Conservation (phyloP, 1,140 invertebrate species). For the Myzus persicae region DNA sequence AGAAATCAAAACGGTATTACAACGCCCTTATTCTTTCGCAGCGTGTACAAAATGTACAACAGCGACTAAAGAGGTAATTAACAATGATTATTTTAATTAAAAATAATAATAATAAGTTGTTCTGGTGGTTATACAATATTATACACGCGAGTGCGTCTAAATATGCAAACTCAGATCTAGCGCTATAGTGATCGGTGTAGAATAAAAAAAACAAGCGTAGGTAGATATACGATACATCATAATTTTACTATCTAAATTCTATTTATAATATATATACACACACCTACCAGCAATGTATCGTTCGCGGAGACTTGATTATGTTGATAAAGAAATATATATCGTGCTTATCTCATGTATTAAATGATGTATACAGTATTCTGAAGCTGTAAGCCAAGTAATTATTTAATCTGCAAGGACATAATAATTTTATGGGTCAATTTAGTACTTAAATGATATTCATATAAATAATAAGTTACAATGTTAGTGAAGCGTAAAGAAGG, state of each 20-base stretch:
- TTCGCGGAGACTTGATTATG: neutral
- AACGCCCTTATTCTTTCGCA: neutral
- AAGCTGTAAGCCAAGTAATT: neutral
- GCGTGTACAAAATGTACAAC: neutral
- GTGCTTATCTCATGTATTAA: neutral
- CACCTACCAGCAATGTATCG: neutral
- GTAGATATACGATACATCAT: neutral
- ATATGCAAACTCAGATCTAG: neutral
- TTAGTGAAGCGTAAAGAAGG: neutral
- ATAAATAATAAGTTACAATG: neutral
- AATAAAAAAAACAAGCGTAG: neutral
- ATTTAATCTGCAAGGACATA: neutral
- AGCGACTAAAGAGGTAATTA: neutral
- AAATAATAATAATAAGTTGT: slow-evolving; percentile 12
- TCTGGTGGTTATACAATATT: neutral
- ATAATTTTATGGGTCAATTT: neutral
- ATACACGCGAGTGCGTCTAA: neutral
- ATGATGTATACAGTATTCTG: neutral
- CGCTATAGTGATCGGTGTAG: too few species aligned
- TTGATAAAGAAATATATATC: neutral
- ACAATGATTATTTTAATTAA: slow-evolving; percentile 4
- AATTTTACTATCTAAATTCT: too few species aligned
- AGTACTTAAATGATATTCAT: neutral
- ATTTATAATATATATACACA: neutral
- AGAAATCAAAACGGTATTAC: neutral